Percentiles rank a stretch among this genome's conserved stretches.
phyloP scores from a whole-genome alignment of 2,888 invertebrate species.

The Drosophila seclusa region DNA sequence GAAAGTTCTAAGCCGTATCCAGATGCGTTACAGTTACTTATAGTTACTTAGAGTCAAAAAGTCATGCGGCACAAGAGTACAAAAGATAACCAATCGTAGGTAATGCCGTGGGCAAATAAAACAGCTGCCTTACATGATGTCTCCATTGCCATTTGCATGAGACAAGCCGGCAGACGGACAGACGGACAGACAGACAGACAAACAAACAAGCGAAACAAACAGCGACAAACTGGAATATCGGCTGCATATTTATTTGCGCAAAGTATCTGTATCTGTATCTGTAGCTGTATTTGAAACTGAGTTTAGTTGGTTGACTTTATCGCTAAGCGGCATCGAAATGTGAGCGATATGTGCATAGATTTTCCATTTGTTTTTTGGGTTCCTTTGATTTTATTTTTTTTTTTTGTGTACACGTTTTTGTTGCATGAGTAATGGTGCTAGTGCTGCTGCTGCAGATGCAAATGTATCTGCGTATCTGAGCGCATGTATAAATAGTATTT shows the following conservation, averaged over 20 bases:
- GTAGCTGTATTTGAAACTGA: conserved; percentile 16
- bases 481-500: conserved; percentile 80
- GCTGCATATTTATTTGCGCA: conserved; percentile 75
- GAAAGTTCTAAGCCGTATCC: neutral
- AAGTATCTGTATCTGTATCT: conserved; percentile 63
- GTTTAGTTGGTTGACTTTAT: conserved; percentile 58
- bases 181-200: conserved; percentile 31
- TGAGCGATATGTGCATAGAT: conserved; percentile 71
- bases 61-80: neutral
- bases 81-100: conserved; percentile 10
- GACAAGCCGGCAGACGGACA: conserved; percentile 42
- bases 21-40: conserved; percentile 23
- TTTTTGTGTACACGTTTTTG: conserved; percentile 24
- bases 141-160: conserved; percentile 67
- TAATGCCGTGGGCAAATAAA: conserved; percentile 48
- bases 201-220: conserved; percentile 2
- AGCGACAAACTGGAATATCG: conserved; percentile 25
- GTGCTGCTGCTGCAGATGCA: conserved; percentile 57
- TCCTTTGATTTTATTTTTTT: conserved; percentile 4
- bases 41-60: conserved; percentile 20
- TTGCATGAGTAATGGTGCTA: conserved; percentile 72
- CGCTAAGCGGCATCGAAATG: conserved; percentile 74
- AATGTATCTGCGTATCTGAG: conserved; percentile 58
- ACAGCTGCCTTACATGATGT: conserved; percentile 44
- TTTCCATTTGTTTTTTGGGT: conserved; percentile 42